phyloP scores from a whole-genome alignment of 2,113 vertebrate species.

The Acrocephalus arundinaceus region DNA sequence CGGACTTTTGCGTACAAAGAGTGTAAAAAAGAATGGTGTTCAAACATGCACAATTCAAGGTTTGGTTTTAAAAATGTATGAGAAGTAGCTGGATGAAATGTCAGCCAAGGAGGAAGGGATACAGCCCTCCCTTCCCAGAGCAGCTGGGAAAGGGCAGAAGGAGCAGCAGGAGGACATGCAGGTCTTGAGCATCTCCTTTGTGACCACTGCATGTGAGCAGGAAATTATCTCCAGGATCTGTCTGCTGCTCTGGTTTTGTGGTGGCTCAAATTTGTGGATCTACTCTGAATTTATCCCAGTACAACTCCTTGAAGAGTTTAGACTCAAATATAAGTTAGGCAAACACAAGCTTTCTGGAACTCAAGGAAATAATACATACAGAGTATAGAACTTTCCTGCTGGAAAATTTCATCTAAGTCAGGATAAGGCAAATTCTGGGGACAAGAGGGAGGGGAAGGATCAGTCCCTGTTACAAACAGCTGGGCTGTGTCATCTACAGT shows the following conservation, averaged over 20 bases:
- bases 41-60: neutral
- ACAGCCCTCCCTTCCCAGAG: neutral
- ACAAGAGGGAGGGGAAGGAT: neutral
- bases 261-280: neutral
- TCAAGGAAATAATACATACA: neutral
- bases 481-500: neutral
- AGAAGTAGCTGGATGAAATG: neutral
- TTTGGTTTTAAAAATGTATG: neutral
- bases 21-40: neutral
- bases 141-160: neutral
- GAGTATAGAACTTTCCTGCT: neutral
- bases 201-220: neutral
- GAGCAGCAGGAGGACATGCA: accelerated
- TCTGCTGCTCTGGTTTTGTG: neutral
- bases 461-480: accelerated
- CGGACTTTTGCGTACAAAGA: neutral
- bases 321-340: neutral
- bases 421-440: neutral
- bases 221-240: neutral
- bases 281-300: neutral
- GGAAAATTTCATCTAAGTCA: neutral
- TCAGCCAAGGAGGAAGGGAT: neutral
- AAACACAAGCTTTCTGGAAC: neutral
- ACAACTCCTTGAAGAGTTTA: neutral
- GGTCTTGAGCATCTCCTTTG: neutral